phyloP scores from a whole-genome alignment of 2,113 vertebrate genomes.

The Asarcornis scutulata region DNA sequence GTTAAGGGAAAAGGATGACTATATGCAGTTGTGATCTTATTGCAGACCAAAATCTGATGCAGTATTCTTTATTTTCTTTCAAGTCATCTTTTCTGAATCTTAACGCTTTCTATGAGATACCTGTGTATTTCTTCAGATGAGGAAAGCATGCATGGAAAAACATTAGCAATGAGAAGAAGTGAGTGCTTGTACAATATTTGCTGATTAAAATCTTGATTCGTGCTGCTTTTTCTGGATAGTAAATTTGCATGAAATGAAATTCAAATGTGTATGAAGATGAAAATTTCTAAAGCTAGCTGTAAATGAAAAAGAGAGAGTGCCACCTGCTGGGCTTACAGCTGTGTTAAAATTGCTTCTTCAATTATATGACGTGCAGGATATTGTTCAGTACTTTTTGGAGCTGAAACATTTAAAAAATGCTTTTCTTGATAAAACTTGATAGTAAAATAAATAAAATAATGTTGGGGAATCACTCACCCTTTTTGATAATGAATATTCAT shows the following conservation, averaged over 20 bases:
- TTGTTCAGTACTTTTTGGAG: not conserved
- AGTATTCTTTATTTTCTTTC: not conserved
- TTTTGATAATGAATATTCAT: not conserved
- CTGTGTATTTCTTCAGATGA: not conserved
- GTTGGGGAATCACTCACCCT: not conserved
- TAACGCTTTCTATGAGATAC: not conserved
- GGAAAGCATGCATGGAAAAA: not conserved
- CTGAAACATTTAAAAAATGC: not conserved
- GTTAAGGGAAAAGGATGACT: not conserved
- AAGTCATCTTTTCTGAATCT: not conserved
- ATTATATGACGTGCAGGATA: not conserved
- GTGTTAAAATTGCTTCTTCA: not conserved
- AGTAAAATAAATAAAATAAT: not conserved
- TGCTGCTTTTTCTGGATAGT: not conserved
- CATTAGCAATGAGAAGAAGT: not conserved
- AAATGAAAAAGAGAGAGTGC: not conserved
- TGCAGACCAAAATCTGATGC: not conserved
- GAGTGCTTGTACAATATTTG: not conserved
- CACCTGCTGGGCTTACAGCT: conserved; percentile 23
- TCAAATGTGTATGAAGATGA: not conserved
- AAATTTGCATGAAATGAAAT: conserved; percentile 18
- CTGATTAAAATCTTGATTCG: not conserved
- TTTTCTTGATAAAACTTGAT: not conserved
- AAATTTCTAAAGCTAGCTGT: not conserved
- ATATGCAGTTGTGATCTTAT: not conserved